Evolutionary conservation across 1,140 invertebrate genomes (phyloP).

Genomic region (Bactericera cockerelli): DNA sequence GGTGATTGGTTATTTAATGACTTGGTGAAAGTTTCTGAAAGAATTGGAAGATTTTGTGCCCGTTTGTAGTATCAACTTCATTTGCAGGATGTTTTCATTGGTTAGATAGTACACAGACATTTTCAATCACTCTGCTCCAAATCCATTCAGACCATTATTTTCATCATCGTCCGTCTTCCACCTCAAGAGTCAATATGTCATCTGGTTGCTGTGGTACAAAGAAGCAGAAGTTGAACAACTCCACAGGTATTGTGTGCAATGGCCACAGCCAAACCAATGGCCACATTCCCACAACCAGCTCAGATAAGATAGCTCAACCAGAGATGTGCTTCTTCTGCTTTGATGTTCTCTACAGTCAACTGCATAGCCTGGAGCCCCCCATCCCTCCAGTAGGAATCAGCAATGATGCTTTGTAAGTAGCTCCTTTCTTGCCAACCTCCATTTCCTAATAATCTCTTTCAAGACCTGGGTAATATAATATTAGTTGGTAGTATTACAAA

Average conservation of each 20-base stretch:
- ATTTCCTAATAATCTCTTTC: slow-evolving; percentile 13
- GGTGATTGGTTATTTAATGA: too few species aligned
- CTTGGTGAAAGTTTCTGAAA: too few species aligned
- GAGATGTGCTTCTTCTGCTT: slow-evolving; percentile 99
- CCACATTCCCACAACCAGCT: slow-evolving; percentile 26
- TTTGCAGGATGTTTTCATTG: too few species aligned
- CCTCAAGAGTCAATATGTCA: slow-evolving; percentile 47
- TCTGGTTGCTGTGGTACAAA: slow-evolving; percentile 75
- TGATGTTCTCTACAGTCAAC: slow-evolving; percentile 86
- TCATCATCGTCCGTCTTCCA: neutral
- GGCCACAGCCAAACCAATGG: slow-evolving; percentile 35
- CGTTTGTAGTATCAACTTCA: too few species aligned
- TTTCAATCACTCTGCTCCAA: too few species aligned
- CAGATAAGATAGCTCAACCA: slow-evolving; percentile 59
- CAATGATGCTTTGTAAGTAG: slow-evolving; percentile 87
- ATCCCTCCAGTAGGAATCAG: slow-evolving; percentile 69
- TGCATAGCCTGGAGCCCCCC: slow-evolving; percentile 81
- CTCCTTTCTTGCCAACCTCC: too few species aligned
- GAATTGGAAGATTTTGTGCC: too few species aligned
- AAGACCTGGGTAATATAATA: too few species aligned
- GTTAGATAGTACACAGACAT: too few species aligned
- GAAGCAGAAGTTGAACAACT: slow-evolving; percentile 73
- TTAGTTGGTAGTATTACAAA: too few species aligned
- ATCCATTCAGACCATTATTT: neutral
- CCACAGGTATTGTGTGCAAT: slow-evolving; percentile 36